Conservation (phyloP, 1,140 invertebrate genomes). For the Periplaneta americana region DNA sequence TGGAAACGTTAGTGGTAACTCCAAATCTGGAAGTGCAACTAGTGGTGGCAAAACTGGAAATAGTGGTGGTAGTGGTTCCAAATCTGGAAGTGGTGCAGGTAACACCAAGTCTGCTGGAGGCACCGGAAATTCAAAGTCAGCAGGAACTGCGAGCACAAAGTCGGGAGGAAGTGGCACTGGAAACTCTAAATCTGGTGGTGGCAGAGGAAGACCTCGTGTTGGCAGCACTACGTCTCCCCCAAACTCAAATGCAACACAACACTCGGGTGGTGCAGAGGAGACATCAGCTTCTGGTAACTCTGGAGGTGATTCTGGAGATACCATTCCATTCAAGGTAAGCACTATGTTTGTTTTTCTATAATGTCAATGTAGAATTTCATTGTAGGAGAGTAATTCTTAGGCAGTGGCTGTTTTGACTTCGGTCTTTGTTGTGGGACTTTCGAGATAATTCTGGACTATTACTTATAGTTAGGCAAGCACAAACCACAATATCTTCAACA, state of each 20-base stretch:
- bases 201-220: constrained; percentile 31
- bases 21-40: background rate
- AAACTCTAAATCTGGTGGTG: constrained; percentile 26
- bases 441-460: no score
- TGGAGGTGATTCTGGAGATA: constrained; percentile 38
- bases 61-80: background rate
- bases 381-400: no score
- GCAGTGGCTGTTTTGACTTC: no score
- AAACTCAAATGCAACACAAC: background rate
- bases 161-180: background rate
- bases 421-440: no score
- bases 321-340: constrained; percentile 39
- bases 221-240: background rate
- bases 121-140: background rate
- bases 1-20: background rate
- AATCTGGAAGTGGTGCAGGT: no score
- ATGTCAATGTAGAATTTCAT: background rate
- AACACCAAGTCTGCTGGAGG: no score
- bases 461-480: no score
- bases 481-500: no score
- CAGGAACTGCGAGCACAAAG: background rate
- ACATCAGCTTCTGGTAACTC: constrained; percentile 26
- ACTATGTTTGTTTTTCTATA: constrained; percentile 13
- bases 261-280: background rate
- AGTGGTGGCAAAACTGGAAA: background rate